Evolutionary conservation across 2,888 invertebrate species (phyloP).

Genomic region (Blomia tropicalis): DNA sequence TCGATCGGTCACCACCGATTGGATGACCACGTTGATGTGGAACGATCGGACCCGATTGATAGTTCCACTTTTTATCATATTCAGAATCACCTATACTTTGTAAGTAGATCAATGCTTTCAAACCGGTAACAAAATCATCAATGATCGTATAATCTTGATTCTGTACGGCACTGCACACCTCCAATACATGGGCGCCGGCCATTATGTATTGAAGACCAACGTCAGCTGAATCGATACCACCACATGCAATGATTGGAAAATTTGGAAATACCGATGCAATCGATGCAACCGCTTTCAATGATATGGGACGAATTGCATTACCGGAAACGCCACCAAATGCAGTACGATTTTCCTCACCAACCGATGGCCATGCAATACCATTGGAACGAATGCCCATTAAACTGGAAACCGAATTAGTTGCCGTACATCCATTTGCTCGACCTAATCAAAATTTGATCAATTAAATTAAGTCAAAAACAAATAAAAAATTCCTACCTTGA

Average conservation of each 20-base stretch:
- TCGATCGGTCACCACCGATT: constrained; percentile 40
- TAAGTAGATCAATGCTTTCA: constrained; percentile 61
- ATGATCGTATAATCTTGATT: constrained; percentile 96
- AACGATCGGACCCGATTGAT: constrained; percentile 76
- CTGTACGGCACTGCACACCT: constrained; percentile 85
- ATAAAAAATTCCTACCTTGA: constrained; percentile 46
- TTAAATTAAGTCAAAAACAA: background rate
- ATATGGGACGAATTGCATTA: constrained; percentile 86
- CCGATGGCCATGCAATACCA: constrained; percentile 75
- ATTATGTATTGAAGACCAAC: constrained; percentile 78
- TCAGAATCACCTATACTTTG: constrained; percentile 47
- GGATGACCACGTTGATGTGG: constrained; percentile 88
- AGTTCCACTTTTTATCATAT: constrained; percentile 55
- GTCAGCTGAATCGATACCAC: constrained; percentile 92
- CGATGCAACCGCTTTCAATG: constrained; percentile 71
- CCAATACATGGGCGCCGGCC: constrained; percentile 78
- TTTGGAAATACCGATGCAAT: constrained; percentile 67
- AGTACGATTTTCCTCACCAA: constrained; percentile 59
- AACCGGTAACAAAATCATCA: constrained; percentile 77
- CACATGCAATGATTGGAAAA: constrained; percentile 84
- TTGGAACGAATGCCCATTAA: constrained; percentile 70
- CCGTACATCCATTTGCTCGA: constrained; percentile 82
- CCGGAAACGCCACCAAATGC: constrained; percentile 89
- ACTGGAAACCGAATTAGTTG: constrained; percentile 92
- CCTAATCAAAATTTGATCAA: constrained; percentile 42